Evolutionary conservation across 37 sponge, comb jelly and placozoan species (phyloP).

Genomic region (Spongilla lacustris): DNA sequence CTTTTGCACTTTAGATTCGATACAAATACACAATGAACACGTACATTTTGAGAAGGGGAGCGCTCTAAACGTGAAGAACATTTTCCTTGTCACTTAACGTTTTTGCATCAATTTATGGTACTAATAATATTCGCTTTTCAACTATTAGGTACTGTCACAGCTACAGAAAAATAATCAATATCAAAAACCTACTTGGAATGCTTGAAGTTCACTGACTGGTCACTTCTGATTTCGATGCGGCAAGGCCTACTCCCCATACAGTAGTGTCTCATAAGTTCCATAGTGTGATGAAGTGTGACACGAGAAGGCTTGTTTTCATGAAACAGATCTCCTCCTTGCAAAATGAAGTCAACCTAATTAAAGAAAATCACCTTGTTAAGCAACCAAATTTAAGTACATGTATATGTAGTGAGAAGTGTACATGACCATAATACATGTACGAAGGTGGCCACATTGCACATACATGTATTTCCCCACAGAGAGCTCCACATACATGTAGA

Average conservation of each 20-base stretch:
- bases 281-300: slow-evolving; percentile 67
- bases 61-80: too few species aligned
- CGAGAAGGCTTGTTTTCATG: slow-evolving; percentile 98
- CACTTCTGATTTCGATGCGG: slow-evolving; percentile 77
- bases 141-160: background rate
- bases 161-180: background rate
- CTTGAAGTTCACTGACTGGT: slow-evolving; percentile 75
- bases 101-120: too few species aligned
- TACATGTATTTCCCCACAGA: too few species aligned
- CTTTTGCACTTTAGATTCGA: too few species aligned
- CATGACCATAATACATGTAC: too few species aligned
- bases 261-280: slow-evolving; percentile 84
- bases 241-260: slow-evolving; percentile 88
- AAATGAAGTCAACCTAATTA: slow-evolving; percentile 90
- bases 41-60: too few species aligned
- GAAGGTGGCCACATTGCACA: too few species aligned
- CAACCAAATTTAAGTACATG: background rate
- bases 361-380: background rate
- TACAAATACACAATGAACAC: too few species aligned
- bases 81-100: too few species aligned
- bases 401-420: too few species aligned
- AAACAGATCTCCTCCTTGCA: slow-evolving; percentile 95
- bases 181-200: slow-evolving; percentile 48
- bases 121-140: background rate
- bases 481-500: too few species aligned